Base-by-base conservation (phyloP, 2,888 invertebrate genomes). In the Dendrolimus pini region DNA sequence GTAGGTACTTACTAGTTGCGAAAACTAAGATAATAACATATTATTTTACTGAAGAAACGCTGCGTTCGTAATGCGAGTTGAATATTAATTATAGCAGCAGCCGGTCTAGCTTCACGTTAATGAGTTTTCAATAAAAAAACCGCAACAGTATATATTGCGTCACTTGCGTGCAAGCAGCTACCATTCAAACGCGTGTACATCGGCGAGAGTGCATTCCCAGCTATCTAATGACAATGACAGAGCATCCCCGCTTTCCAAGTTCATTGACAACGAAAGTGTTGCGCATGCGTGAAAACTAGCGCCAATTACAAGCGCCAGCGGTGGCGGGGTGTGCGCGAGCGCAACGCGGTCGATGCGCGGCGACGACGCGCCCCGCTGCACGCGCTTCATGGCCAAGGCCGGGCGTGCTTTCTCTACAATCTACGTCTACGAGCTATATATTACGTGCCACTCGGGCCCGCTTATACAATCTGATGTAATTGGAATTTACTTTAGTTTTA, bases 201-300 rank as follows among this genome's bases (percentile, higher is more conserved):
- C 76, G 82, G 88, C 83, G 89, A 89, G 89, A 90, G 89, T 83
- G 89, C 86, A 89, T 89, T 89, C 89, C 77, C 83, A 83, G 82
- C 72, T 71, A 81, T 83, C 79, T 81, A 81, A 81, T 80, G 85
- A 88, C 88, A 89, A 86, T 85, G 85, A 85, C 82, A 78, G 85
- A 80, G 77, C 84, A 85, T 83, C 86, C 81, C 83, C 84, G 88
- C 89, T 90, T 89, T 89, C 87, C 85, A 89, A 89, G 89, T 89
- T 90, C 89, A 89, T 82, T 89, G 89, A 85, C 89, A 89, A 89
- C 77, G 89, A 90, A 88, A 90, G 89, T 89, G 80, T 78, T 75
- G 80, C 75, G 80, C 79, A 78, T 82, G 84, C 85, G 87, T 89
- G 89, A 85, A 88, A 89, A 85, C 83, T 84, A 77, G 81, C 79